Evolutionary conservation across 2,113 vertebrate species (phyloP), one percentile per base, ranked within the genome.

Genomic region (Gallinago media): DNA sequence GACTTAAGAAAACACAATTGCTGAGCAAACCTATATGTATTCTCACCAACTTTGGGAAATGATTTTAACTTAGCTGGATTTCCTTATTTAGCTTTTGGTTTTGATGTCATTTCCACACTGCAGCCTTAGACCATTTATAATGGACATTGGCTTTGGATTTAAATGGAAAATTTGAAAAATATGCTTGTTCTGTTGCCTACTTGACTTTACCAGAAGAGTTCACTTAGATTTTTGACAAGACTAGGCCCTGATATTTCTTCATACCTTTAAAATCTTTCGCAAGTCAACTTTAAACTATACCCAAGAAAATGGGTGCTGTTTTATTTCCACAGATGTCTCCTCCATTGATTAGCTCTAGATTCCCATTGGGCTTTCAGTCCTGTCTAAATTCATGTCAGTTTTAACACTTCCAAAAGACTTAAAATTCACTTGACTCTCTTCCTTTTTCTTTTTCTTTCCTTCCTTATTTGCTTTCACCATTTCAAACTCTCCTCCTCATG

Each of bases 401-500:
- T 97, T 97, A 88, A 87, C 95, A 93, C 97, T 97, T 97, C 77
- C 58, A 90, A 95, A 94, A 92, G 84, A 91, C 84, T 96, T 97
- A 97, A 96, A 97, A 98, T 98, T 98, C 98, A 97, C 97, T 98
- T 98, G 97, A 98, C 97, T 98, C 95, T 98, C 94, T 98, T 97
- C 97, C 97, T 97, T 98, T 98, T 98, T 98, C 97, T 97, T 98
- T 98, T 97, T 97, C 95, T 97, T 96, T 92, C 97, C 96, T 97
- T 90, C 94, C 96, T 96, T 90, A 89, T 95, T 97, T 97, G 92
- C 94, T 98, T 98, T 96, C 92, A 98, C 97, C 98, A 98, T 98
- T 98, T 98, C 97, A 96, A 98, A 98, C 94, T 96, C 88, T 97
- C 97, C 94, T 90, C 90, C 93, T 96, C 96, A 98, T 97, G 46